phyloP scores from a whole-genome alignment of 2,888 invertebrate species.

The Eilema sororculum region DNA sequence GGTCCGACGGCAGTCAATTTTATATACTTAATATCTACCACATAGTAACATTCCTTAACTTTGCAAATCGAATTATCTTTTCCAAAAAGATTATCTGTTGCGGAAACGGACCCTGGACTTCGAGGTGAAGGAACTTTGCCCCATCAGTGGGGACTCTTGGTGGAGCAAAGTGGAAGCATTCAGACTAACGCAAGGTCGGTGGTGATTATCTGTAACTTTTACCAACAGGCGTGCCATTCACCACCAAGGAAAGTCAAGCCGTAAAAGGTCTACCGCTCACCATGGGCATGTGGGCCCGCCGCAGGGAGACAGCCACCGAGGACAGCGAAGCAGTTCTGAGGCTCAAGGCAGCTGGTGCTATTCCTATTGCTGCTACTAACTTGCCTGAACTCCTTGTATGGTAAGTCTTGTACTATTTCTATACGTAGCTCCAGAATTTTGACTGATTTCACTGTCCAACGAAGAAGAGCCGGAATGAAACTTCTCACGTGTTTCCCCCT shows the following conservation, averaged over 20 bases:
- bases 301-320: constrained; percentile 87
- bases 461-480: too few relatives aligned
- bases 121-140: too few relatives aligned
- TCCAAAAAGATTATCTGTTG: too few relatives aligned
- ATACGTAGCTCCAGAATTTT: not conserved
- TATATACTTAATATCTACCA: too few relatives aligned
- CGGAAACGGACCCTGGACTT: too few relatives aligned
- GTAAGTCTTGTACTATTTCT: constrained; percentile 64
- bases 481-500: too few relatives aligned
- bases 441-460: too few relatives aligned
- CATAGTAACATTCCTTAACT: too few relatives aligned
- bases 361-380: constrained; percentile 95
- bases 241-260: constrained; percentile 95
- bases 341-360: constrained; percentile 94
- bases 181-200: not conserved
- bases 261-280: constrained; percentile 91
- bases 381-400: constrained; percentile 97
- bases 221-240: constrained; percentile 93
- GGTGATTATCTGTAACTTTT: constrained; percentile 5
- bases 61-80: too few relatives aligned
- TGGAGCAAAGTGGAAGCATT: too few relatives aligned
- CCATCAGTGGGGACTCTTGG: too few relatives aligned
- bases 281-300: constrained; percentile 89
- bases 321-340: constrained; percentile 92
- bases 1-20: too few relatives aligned